These are phyloP conservation scores for Calephelis perditalis DNA, from an alignment of 2,888 invertebrate species.

Conservation along the genomic window DNA sequence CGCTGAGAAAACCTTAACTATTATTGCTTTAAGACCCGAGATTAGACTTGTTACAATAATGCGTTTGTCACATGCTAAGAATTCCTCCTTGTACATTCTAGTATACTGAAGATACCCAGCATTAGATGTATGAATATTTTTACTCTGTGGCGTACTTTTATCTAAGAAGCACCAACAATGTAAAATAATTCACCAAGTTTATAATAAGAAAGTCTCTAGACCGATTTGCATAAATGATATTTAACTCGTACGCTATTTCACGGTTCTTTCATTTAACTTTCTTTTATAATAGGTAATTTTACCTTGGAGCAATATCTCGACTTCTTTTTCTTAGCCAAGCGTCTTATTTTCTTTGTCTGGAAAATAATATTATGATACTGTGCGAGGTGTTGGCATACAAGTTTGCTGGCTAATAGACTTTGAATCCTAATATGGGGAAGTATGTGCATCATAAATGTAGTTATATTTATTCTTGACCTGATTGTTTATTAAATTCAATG, in stretches of 20 bases:
- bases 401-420: no score
- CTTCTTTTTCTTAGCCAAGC: no score
- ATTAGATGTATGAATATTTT: neutral
- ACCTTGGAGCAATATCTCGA: neutral
- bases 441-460: no score
- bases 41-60: constrained; percentile 14
- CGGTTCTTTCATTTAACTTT: constrained; percentile 6
- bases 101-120: neutral
- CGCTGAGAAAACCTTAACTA: constrained; percentile 18
- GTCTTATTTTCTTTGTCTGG: no score
- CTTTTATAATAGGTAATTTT: neutral
- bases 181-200: constrained; percentile 16
- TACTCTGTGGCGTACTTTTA: constrained; percentile 5
- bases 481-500: no score
- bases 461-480: no score
- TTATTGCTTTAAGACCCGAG: constrained; percentile 14
- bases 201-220: constrained; percentile 12
- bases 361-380: no score
- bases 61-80: neutral
- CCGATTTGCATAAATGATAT: constrained; percentile 12
- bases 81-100: neutral
- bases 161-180: constrained; percentile 13
- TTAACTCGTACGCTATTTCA: constrained; percentile 11
- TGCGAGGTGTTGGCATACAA: no score
- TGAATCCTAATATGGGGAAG: no score